These are phyloP conservation scores for Diabrotica balteata DNA, from an alignment of 2,888 invertebrate species.

Conservation along the genomic window DNA sequence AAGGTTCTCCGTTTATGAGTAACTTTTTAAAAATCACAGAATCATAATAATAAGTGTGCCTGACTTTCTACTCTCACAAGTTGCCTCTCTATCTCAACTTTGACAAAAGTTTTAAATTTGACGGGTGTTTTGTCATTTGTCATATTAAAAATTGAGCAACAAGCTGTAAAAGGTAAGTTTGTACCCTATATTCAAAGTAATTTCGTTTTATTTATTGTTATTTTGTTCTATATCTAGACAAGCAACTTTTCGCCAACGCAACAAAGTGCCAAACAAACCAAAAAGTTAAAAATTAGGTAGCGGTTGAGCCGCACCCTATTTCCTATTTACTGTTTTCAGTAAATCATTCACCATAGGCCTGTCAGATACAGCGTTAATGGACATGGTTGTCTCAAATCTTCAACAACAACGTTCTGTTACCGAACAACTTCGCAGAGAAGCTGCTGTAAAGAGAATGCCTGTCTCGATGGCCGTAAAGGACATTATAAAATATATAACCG, in stretches of 20 bases:
- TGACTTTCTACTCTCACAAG: too few relatives aligned
- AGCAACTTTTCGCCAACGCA: not conserved
- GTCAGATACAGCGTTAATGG: conserved; percentile 88
- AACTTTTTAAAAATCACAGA: too few relatives aligned
- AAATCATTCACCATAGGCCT: conserved; percentile 76
- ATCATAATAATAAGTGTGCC: too few relatives aligned
- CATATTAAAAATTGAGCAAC: conserved; percentile 12
- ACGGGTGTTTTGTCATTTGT: not conserved
- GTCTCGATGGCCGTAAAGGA: conserved; percentile 92
- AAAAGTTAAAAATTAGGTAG: conserved; percentile 15
- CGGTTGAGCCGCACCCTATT: conserved; percentile 32
- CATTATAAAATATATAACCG: conserved; percentile 88
- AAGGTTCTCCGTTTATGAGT: too few relatives aligned
- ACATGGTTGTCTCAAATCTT: conserved; percentile 91
- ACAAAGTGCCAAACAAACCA: conserved; percentile 5
- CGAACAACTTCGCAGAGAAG: conserved; percentile 91
- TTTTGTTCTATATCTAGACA: not conserved
- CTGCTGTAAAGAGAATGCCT: conserved; percentile 83
- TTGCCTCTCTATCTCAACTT: too few relatives aligned
- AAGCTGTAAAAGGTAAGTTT: conserved; percentile 12
- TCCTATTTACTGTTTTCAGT: conserved; percentile 13
- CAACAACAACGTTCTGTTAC: conserved; percentile 94
- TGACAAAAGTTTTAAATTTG: too few relatives aligned
- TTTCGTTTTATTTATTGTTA: not conserved
- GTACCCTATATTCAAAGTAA: not conserved